phyloP scores from a whole-genome alignment of 2,113 vertebrate species.

The Genyomyrus donnyi region DNA sequence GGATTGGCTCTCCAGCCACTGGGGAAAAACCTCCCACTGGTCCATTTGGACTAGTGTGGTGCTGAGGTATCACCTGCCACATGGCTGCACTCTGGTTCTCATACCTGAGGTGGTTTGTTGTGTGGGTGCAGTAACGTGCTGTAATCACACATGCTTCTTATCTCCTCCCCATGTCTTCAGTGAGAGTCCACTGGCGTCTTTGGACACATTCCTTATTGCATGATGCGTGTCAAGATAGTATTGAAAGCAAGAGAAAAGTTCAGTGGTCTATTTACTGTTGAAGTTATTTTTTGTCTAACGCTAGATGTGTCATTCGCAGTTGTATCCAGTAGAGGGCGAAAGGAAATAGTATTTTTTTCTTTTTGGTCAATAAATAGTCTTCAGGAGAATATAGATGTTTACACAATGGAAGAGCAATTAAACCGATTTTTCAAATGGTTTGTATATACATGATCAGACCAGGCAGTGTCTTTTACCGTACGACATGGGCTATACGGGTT shows the following conservation, averaged over 20 bases:
- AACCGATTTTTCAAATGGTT: not conserved
- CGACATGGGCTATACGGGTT: not conserved
- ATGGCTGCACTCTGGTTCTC: too few relatives aligned
- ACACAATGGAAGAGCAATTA: not conserved
- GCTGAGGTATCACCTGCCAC: too few relatives aligned
- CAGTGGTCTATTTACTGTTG: not conserved
- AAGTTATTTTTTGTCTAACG: not conserved
- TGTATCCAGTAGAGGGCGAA: not conserved
- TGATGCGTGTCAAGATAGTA: not conserved
- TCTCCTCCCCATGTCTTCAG: not conserved
- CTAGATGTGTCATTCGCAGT: not conserved
- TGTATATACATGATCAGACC: not conserved
- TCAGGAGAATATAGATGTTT: not conserved
- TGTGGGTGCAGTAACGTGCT: too few relatives aligned
- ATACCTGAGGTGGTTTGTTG: too few relatives aligned
- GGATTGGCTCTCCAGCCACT: too few relatives aligned
- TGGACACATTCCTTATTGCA: not conserved
- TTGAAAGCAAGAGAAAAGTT: not conserved
- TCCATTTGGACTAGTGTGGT: too few relatives aligned
- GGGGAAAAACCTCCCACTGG: too few relatives aligned
- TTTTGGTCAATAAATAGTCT: not conserved
- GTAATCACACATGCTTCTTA: too few relatives aligned
- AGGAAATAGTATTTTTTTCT: not conserved
- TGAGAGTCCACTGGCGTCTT: not conserved
- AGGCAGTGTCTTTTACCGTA: not conserved